Evolutionary conservation across 2,888 invertebrate genomes (phyloP), one percentile per base, ranked within the genome.

Genomic region (Tetrapedia diversipes): DNA sequence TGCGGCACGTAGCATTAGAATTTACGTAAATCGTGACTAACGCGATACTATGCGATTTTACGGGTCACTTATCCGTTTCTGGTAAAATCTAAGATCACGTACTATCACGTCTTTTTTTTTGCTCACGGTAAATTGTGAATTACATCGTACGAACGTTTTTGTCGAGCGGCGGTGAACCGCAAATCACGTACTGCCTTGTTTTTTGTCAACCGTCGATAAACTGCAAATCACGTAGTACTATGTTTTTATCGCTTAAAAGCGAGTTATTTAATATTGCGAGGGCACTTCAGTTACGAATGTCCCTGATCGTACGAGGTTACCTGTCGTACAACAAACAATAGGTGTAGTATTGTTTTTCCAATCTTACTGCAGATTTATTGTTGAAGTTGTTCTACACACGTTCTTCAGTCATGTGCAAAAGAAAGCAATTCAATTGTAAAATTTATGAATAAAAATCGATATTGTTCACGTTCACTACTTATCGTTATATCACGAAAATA

Each of bases 81-180:
- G 4, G 29, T 6, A 16, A 47, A 39, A 72, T 41, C 45, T 60
- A 6, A 22, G 65, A 54, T 71, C 72, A 71, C 64, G 72, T 59
- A 45, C 29, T 3, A 8, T 14, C 4, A 47, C 16, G 32, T 19
- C 4, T 24, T 32, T 64, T 57, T 63, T 71, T 41, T 10, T 27
- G 32, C 59, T 51, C 53, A 19, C 16, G 22, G 53, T 45, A 59
- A 65, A 43, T 34, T 54, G 54, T 32, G 32, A 39, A 65, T 54
- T 49, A 59, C 53, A 19, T 29, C n/a, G 27, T 60, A 24, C 0
- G 37, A 32, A n/a, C 6, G 10, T 45, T 65, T 72, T 72, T 43
- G 43, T 32, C 10, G 34, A 14, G 0, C 29, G 29, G 65, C 24
- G 73, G 60, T 47, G n/a, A 53, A 54, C 60, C 60, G 73, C 73